Conservation (phyloP, 2,797 vertebrate species). For the Spheniscus humboldti region DNA sequence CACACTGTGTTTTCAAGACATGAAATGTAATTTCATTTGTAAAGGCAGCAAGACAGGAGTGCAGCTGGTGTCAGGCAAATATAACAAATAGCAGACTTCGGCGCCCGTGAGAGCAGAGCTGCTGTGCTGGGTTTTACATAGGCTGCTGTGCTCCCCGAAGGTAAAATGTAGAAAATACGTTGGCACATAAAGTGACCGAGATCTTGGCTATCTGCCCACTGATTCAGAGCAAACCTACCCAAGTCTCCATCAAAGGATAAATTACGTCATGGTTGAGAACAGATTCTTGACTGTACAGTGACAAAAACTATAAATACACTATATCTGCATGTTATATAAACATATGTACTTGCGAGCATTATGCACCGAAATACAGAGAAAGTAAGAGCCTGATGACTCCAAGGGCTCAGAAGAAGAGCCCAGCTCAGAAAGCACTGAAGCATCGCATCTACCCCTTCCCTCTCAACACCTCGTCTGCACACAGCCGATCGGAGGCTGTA, state of each 20-base stretch:
- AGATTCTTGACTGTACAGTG: neutral
- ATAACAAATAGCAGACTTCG: neutral
- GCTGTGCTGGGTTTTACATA: neutral
- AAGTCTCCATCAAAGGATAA: neutral
- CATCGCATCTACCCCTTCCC: accelerated
- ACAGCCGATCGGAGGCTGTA: too few species aligned
- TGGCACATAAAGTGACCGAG: neutral
- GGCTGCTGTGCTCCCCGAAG: neutral
- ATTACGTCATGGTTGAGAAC: neutral
- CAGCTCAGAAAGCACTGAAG: neutral
- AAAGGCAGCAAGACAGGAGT: neutral
- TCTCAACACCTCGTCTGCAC: accelerated
- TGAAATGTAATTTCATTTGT: neutral
- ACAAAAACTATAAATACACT: neutral
- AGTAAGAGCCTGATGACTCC: too few species aligned
- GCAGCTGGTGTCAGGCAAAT: neutral
- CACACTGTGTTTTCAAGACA: neutral
- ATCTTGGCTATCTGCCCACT: neutral
- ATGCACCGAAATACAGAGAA: neutral
- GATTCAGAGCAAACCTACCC: conserved; percentile 12
- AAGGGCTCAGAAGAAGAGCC: neutral
- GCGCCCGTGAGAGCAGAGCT: neutral
- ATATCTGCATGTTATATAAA: neutral
- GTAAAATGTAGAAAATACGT: neutral
- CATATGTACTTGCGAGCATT: neutral